Evolutionary conservation across 2,113 vertebrate species (phyloP), one percentile per base, ranked within the genome.

Genomic region (Phalacrocorax aristotelis): DNA sequence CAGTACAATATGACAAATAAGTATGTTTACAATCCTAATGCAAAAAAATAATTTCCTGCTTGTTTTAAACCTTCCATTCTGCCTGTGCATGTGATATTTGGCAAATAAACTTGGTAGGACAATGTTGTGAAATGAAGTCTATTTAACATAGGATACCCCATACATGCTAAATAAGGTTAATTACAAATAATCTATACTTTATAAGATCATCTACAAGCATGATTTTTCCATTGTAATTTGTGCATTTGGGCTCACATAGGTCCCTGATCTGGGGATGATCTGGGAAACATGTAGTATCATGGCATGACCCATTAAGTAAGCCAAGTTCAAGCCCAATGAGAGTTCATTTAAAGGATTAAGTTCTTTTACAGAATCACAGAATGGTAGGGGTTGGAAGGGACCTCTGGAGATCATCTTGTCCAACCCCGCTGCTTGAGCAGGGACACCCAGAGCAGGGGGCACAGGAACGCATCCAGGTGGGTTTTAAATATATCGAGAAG

Each of bases 261-360:
- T 76, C 7, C 8, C 27, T 76, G 29, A 36, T 40, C 36, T 84
- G 22, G 7, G 30, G 3, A 27, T 5, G 1, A 18, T 51, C 16
- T 40, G 5, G 4, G 8, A 87, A 66, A 6, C 16, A 32, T 75
- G 15, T 36, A 23, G 15, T 75, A 25, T 22, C 0, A 0, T 54
- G 27, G 25, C 30, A 82, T 4, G 2, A 84, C 8, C 4, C 12
- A 27, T 44, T 40, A 82, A 71, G 1, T 49, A n/a, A 46, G 6
- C 34, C 61, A 87, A 62, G 69, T 30, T 44, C 34, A 61, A 82
- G 10, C 2, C 7, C 1, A 5, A 4, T 22, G 29, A 20, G n/a
- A 66, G 34, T 64, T 77, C 10, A 52, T 64, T 51, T 72, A 60
- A 64, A 89, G 17, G 18, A 25, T 22, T 5, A 46, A 81, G 17